These are phyloP conservation scores for Dendrocincla fuliginosa DNA, from an alignment of 2,797 vertebrate species.

Conservation along the genomic window DNA sequence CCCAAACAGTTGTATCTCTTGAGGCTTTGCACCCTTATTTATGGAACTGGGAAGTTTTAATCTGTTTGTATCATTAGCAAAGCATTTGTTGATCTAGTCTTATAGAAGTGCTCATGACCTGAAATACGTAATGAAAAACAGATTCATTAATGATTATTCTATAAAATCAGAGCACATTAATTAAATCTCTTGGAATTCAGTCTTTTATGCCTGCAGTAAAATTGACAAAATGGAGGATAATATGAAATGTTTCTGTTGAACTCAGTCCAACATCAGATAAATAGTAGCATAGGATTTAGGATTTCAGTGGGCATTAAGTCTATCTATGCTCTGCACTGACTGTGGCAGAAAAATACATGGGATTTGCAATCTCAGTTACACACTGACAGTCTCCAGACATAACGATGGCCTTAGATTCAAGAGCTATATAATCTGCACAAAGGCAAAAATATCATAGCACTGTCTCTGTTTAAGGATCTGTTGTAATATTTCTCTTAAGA, in stretches of 20 bases:
- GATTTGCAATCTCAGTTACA: not conserved
- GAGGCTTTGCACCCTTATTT: not conserved
- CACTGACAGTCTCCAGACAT: not conserved
- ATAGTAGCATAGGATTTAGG: not conserved
- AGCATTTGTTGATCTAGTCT: not conserved
- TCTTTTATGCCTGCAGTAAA: not conserved
- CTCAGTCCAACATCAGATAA: not conserved
- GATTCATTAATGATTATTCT: not conserved
- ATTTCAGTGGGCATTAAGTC: not conserved
- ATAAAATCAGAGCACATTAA: not conserved
- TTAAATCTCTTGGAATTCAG: not conserved
- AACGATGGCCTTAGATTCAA: not conserved
- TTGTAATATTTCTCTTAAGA: not conserved
- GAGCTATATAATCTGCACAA: not conserved
- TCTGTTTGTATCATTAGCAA: not conserved
- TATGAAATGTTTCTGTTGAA: not conserved
- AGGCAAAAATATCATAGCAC: not conserved
- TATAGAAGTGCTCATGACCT: not conserved
- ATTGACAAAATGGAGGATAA: not conserved
- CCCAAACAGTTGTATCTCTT: not conserved
- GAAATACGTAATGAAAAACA: not conserved
- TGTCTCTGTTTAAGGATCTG: not conserved
- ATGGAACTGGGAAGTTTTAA: not conserved
- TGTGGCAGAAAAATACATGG: not conserved
- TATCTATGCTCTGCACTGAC: not conserved